A percentile compares a stretch with the other conserved stretches of the same genome.
These are phyloP conservation scores for Diorhabda carinulata DNA, from an alignment of 1,140 invertebrate species.

Conservation along the genomic window DNA sequence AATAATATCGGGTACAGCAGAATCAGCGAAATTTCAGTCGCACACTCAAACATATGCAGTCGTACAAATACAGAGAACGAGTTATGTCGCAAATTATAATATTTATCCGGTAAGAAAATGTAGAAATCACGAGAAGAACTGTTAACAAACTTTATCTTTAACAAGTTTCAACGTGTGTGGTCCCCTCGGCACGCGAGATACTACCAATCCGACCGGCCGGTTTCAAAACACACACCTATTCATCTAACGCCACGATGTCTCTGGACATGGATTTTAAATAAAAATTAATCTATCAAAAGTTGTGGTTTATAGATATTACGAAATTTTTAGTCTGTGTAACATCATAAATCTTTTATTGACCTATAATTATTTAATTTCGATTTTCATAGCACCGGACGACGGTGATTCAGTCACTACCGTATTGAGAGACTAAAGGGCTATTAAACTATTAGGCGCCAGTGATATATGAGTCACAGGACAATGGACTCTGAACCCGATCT, in stretches of 20 bases:
- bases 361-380: too few relatives aligned
- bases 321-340: too few relatives aligned
- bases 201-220: conserved; percentile 15
- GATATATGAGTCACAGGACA: background rate
- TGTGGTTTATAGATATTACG: too few relatives aligned
- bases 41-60: background rate
- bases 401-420: too few relatives aligned
- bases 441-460: conserved; percentile 1
- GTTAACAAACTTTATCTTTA: conserved; percentile 48
- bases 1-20: background rate
- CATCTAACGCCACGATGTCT: background rate
- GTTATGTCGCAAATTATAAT: conserved; percentile 15
- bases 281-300: too few relatives aligned
- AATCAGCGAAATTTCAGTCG: conserved; percentile 6
- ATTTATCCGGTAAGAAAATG: conserved; percentile 17
- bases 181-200: conserved; percentile 41
- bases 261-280: background rate
- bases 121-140: conserved; percentile 29
- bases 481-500: background rate
- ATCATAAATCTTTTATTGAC: too few relatives aligned
- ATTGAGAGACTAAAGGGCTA: background rate
- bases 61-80: background rate
- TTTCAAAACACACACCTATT: background rate
- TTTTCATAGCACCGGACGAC: too few relatives aligned
- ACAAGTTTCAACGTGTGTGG: conserved; percentile 47